Evolutionary conservation across 2,797 vertebrate genomes (phyloP).

Genomic region (Cyclopterus lumpus): DNA sequence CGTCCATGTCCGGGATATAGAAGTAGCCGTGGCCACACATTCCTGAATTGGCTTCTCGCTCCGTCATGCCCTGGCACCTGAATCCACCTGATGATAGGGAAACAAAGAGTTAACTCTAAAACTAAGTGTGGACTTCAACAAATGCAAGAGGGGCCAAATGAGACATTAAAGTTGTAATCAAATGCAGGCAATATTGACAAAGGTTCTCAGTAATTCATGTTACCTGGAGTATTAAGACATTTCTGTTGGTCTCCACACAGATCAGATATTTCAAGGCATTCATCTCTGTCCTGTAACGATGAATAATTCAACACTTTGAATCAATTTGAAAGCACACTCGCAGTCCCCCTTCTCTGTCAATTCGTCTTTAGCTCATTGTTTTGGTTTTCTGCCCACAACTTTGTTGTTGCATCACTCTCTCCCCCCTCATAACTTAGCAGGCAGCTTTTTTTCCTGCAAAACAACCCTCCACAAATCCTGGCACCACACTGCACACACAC

Average conservation of each 20-base stretch:
- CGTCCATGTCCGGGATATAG: constrained; percentile 87
- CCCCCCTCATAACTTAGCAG: background rate
- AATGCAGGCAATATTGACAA: background rate
- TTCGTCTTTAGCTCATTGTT: background rate
- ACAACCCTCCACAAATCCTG: background rate
- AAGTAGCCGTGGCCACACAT: constrained; percentile 88
- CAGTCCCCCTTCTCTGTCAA: background rate
- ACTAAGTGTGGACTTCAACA: background rate
- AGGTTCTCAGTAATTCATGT: background rate
- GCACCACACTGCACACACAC: background rate
- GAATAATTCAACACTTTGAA: constrained; percentile 5
- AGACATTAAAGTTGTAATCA: background rate
- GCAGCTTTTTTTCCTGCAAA: background rate
- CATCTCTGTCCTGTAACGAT: constrained; percentile 88
- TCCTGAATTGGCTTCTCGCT: constrained; percentile 84
- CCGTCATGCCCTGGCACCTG: constrained; percentile 88
- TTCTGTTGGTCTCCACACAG: constrained; percentile 88
- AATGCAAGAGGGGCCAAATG: background rate
- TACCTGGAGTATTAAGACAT: constrained; percentile 91
- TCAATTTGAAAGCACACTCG: background rate
- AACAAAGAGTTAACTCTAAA: background rate
- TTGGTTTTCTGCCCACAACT: background rate
- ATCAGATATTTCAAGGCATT: constrained; percentile 87
- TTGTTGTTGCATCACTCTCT: background rate
- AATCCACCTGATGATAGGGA: constrained; percentile 85